Conservation (phyloP, 2,888 invertebrate species). For the Eugnorisma glareosa region DNA sequence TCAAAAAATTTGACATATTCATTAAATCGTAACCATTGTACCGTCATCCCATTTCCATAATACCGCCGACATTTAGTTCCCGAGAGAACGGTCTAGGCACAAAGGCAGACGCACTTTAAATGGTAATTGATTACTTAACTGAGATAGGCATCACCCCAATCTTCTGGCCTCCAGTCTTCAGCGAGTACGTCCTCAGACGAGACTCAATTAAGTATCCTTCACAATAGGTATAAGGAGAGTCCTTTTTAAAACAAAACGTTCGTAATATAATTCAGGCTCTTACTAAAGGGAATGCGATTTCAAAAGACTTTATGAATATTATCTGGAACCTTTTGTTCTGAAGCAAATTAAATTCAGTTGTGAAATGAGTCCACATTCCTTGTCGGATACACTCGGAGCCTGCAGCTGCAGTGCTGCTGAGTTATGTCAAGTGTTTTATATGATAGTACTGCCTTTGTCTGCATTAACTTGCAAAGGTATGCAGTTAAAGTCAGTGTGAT, state of each 20-base stretch:
- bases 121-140: conserved; percentile 49
- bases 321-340: conserved; percentile 59
- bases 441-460: conserved; percentile 18
- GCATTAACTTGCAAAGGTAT: not conserved
- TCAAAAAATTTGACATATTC: conserved; percentile 1
- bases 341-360: conserved; percentile 61
- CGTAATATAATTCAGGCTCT: conserved; percentile 43
- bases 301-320: conserved; percentile 65
- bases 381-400: conserved; percentile 16
- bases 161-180: conserved; percentile 12
- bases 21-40: conserved; percentile 2
- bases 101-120: conserved; percentile 47
- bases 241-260: conserved; percentile 50
- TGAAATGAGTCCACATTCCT: conserved; percentile 54
- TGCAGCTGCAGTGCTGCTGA: conserved; percentile 26
- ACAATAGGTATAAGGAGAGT: conserved; percentile 41
- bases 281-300: conserved; percentile 41
- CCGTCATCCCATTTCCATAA: conserved; percentile 14
- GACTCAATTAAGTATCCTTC: conserved; percentile 50
- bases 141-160: conserved; percentile 46
- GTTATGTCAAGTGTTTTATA: conserved; percentile 35
- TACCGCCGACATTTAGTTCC: conserved; percentile 5
- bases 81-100: conserved; percentile 8
- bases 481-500: not conserved
- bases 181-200: conserved; percentile 20